Conservation (phyloP, 2,113 vertebrate species). For the Tetraodon nigroviridis region DNA sequence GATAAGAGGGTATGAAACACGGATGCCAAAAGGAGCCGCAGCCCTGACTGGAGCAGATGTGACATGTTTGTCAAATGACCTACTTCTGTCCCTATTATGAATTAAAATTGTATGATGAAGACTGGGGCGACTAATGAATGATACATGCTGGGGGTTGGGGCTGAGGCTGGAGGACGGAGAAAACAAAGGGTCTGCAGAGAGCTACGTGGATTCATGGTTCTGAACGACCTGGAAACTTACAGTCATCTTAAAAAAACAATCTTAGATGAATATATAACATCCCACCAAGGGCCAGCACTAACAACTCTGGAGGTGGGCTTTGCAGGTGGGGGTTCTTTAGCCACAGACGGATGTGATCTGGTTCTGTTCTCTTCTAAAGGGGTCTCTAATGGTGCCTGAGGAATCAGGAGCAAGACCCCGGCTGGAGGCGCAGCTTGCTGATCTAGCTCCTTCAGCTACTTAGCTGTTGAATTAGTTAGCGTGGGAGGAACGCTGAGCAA, state of each 20-base stretch:
- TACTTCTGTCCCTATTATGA: conserved; percentile 75
- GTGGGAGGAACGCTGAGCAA: conserved; percentile 43
- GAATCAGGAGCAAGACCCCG: conserved; percentile 33
- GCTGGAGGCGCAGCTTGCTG: conserved; percentile 40
- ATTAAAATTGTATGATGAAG: conserved; percentile 77
- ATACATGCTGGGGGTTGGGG: conserved; percentile 60
- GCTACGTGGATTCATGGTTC: neutral
- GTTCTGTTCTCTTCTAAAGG: conserved; percentile 40
- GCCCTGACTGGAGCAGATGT: conserved; percentile 72
- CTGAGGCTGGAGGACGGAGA: conserved; percentile 14
- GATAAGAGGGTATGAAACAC: conserved; percentile 55
- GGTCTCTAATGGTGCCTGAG: conserved; percentile 55
- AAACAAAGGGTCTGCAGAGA: conserved; percentile 42
- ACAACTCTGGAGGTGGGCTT: conserved; percentile 64
- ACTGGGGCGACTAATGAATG: conserved; percentile 66
- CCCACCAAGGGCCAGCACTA: conserved; percentile 49
- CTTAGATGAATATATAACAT: conserved; percentile 28
- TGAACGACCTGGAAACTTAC: conserved; percentile 11
- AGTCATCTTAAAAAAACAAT: conserved; percentile 28
- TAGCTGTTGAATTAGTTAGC: conserved; percentile 58
- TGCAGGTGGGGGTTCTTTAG: conserved; percentile 37
- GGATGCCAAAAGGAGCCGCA: conserved; percentile 59
- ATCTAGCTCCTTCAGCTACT: conserved; percentile 50
- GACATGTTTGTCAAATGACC: conserved; percentile 77
- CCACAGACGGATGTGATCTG: conserved; percentile 61